These are phyloP conservation scores for Aquatica leii DNA, from an alignment of 2,888 invertebrate genomes.

Conservation along the genomic window DNA sequence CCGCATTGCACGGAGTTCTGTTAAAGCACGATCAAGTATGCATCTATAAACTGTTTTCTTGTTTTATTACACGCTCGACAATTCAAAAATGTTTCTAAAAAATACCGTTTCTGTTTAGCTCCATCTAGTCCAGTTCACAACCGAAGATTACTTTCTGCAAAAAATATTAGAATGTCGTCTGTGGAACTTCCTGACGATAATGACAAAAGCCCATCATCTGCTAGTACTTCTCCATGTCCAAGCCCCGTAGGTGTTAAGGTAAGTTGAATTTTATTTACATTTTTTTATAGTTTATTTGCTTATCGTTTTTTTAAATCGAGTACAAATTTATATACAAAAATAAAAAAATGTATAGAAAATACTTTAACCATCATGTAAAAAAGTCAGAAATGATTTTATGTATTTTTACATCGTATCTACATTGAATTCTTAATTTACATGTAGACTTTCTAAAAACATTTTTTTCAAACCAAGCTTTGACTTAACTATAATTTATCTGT, in stretches of 20 bases:
- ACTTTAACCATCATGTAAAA: no score
- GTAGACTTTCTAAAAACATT: no score
- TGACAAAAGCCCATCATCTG: slow-evolving; percentile 89
- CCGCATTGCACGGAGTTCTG: slow-evolving; percentile 53
- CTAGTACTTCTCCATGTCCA: slow-evolving; percentile 93
- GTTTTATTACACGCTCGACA: not conserved
- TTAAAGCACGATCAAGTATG: slow-evolving; percentile 60
- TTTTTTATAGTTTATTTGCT: not conserved
- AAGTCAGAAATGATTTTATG: no score
- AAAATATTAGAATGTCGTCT: slow-evolving; percentile 90
- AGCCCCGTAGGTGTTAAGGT: slow-evolving; percentile 71
- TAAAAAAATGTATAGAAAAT: no score
- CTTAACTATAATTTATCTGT: no score
- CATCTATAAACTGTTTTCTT: slow-evolving; percentile 37
- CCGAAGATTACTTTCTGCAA: slow-evolving; percentile 79
- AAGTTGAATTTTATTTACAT: slow-evolving; percentile 9
- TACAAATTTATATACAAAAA: no score
- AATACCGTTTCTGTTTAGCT: slow-evolving; percentile 63
- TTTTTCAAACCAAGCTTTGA: no score
- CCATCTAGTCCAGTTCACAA: slow-evolving; percentile 93
- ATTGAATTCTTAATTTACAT: no score
- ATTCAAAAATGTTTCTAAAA: not conserved
- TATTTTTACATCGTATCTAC: no score
- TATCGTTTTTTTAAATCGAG: no score
- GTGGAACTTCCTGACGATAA: slow-evolving; percentile 93